A percentile compares a stretch with the other conserved stretches of the same genome.
phyloP scores from a whole-genome alignment of 2,113 vertebrate genomes.

The Rhadina sibilatrix region DNA sequence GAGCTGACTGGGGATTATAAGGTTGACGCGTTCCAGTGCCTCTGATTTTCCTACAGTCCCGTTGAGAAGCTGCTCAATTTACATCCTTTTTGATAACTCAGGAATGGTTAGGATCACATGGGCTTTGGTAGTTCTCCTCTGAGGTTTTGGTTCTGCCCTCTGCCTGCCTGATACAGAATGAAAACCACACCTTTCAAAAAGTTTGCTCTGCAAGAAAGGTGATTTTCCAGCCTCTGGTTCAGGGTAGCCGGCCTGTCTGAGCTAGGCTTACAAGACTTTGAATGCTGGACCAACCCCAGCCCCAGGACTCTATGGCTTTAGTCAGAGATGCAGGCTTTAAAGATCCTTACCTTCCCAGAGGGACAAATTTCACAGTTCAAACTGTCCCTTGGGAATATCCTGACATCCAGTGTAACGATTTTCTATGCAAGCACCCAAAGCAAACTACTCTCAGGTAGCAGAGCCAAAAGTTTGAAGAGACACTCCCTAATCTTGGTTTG shows the following conservation, averaged over 20 bases:
- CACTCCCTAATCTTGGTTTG: neutral
- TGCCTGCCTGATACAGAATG: neutral
- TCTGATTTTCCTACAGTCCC: neutral
- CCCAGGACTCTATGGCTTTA: neutral
- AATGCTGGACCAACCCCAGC: neutral
- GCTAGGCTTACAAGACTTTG: neutral
- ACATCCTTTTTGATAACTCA: neutral
- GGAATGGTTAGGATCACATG: neutral
- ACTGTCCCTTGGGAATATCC: neutral
- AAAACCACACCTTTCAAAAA: neutral
- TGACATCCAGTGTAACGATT: fast-evolving
- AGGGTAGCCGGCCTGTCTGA: neutral
- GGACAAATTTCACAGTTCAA: neutral
- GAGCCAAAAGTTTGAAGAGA: neutral
- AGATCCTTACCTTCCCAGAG: neutral
- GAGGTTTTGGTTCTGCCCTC: neutral
- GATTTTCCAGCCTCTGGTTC: neutral
- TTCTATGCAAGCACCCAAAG: neutral
- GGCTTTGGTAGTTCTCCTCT: neutral
- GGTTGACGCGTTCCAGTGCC: neutral
- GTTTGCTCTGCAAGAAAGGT: neutral
- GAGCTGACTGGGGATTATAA: neutral
- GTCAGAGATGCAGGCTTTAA: neutral
- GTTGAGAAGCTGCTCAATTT: neutral
- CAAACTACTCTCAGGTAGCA: neutral